Percentiles rank a stretch among this genome's conserved stretches.
These are phyloP conservation scores for Mareca strepera DNA, from an alignment of 2,797 vertebrate species.

Conservation along the genomic window DNA sequence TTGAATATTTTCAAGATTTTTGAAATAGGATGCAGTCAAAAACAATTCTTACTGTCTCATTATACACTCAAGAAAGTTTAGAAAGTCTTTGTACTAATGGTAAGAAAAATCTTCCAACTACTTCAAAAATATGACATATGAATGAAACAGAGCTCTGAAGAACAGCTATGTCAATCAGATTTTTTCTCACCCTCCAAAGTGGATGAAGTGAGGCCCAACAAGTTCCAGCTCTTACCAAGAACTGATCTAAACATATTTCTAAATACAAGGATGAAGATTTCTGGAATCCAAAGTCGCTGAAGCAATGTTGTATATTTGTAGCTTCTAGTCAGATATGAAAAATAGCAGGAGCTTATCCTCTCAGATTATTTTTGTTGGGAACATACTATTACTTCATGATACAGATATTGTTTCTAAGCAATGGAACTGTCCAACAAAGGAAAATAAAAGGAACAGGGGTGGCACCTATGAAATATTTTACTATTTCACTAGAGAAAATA, in stretches of 20 bases:
- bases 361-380: neutral
- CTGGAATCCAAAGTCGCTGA: neutral
- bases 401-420: neutral
- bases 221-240: neutral
- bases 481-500: neutral
- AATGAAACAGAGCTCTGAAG: neutral
- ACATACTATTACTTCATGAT: neutral
- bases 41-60: neutral
- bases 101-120: neutral
- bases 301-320: neutral
- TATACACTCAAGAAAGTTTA: neutral
- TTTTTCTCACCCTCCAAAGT: neutral
- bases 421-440: neutral
- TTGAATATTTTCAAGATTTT: neutral
- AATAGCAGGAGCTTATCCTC: neutral
- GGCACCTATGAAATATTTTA: neutral
- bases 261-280: neutral
- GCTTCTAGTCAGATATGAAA: neutral
- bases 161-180: neutral
- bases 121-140: neutral
- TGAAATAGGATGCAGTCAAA: neutral
- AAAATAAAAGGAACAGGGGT: neutral
- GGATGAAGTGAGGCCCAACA: neutral
- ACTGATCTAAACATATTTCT: neutral
- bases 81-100: neutral